Evolutionary conservation across 2,113 vertebrate species (phyloP).

Genomic region (Etheostoma spectabile): DNA sequence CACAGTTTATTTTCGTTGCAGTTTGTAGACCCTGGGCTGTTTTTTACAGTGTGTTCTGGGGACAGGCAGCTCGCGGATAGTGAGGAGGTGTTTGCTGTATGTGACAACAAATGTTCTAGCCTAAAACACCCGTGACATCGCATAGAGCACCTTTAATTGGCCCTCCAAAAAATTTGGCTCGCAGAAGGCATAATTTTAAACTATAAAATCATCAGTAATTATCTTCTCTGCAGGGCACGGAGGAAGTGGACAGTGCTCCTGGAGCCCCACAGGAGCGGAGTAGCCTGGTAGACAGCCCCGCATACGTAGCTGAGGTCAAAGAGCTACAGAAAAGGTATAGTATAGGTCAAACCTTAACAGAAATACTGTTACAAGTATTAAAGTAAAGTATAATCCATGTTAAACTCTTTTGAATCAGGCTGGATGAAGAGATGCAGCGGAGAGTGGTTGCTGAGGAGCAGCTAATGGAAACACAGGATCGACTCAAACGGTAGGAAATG

Average conservation of each 20-base stretch:
- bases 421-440: constrained; percentile 86
- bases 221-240: constrained; percentile 79
- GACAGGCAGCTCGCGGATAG: too few species aligned
- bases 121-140: too few species aligned
- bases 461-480: constrained; percentile 87
- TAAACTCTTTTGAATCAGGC: constrained; percentile 74
- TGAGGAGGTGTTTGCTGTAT: too few species aligned
- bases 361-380: background rate
- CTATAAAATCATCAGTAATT: background rate
- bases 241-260: constrained; percentile 86
- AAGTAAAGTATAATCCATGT: background rate
- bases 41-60: too few species aligned
- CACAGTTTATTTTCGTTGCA: too few species aligned
- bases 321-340: constrained; percentile 89
- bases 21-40: too few species aligned
- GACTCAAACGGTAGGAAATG: constrained; percentile 77
- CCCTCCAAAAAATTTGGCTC: background rate
- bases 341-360: background rate
- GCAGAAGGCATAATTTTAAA: background rate
- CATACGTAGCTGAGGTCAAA: constrained; percentile 81
- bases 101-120: too few species aligned
- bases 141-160: too few species aligned
- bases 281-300: constrained; percentile 70
- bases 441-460: constrained; percentile 86
- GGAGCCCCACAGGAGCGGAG: constrained; percentile 90